These are phyloP conservation scores for Cinclus cinclus DNA, from an alignment of 2,113 vertebrate species.

Conservation along the genomic window DNA sequence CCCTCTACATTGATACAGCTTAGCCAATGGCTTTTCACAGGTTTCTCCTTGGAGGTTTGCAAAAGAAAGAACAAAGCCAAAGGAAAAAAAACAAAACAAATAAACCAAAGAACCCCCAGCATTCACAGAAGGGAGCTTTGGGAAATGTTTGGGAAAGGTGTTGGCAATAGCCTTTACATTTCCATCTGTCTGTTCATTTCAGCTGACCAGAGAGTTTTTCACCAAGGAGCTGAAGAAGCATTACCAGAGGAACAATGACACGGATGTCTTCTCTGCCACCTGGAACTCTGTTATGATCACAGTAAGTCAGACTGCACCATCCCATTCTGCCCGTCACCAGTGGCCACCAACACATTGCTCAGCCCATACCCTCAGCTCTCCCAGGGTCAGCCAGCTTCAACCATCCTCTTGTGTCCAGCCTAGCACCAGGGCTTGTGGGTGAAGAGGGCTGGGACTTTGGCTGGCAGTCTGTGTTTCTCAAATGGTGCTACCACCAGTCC, in stretches of 20 bases:
- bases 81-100: not conserved
- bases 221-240: constrained; percentile 87
- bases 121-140: not conserved
- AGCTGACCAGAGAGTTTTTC: constrained; percentile 93
- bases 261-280: constrained; percentile 84
- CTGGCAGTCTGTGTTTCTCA: not conserved
- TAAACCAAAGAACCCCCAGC: not conserved
- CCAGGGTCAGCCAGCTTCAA: not conserved
- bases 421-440: not conserved
- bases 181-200: not conserved
- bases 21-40: not conserved
- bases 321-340: accelerated
- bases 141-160: not conserved
- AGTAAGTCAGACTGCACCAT: constrained; percentile 69
- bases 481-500: not conserved
- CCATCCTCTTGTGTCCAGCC: accelerated
- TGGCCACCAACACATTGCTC: accelerated
- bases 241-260: constrained; percentile 86
- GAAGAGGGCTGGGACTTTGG: not conserved
- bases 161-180: not conserved
- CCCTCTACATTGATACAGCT: not conserved
- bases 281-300: constrained; percentile 95
- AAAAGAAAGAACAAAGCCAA: not conserved
- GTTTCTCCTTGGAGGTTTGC: not conserved
- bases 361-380: not conserved